A percentile compares a stretch with the other conserved stretches of the same genome.
Evolutionary conservation across 1,140 invertebrate genomes (phyloP).

Genomic region (Varroa destructor): DNA sequence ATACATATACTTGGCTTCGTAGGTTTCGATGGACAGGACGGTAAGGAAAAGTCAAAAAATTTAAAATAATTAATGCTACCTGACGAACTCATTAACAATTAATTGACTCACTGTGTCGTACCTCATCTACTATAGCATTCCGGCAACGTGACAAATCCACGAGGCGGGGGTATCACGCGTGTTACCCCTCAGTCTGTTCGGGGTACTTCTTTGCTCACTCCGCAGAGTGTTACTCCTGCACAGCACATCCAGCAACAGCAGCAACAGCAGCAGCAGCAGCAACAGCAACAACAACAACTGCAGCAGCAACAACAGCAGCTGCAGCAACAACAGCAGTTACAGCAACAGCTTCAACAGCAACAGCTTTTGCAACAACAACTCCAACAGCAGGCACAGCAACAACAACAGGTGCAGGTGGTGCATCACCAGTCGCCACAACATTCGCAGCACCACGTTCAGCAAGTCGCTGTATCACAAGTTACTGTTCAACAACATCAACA

Average conservation of each 20-base stretch:
- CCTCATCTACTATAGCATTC: too few relatives aligned
- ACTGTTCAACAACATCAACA: too few relatives aligned
- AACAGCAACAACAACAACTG: neutral
- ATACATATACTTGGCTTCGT: too few relatives aligned
- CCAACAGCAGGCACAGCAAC: neutral
- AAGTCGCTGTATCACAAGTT: too few relatives aligned
- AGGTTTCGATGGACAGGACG: too few relatives aligned
- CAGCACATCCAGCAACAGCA: slow-evolving; percentile 21
- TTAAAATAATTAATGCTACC: too few relatives aligned
- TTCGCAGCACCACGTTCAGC: too few relatives aligned
- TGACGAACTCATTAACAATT: too few relatives aligned
- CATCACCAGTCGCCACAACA: too few relatives aligned
- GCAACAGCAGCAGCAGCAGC: slow-evolving; percentile 16
- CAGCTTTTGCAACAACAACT: slow-evolving; percentile 11
- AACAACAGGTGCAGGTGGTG: too few relatives aligned
- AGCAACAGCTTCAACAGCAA: slow-evolving; percentile 2
- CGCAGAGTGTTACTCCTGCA: slow-evolving; percentile 9
- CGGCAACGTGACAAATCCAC: neutral
- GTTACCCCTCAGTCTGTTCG: slow-evolving; percentile 23
- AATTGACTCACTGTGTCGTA: too few relatives aligned
- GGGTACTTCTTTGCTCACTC: slow-evolving; percentile 16
- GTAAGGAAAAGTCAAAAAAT: too few relatives aligned
- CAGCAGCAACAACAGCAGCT: neutral
- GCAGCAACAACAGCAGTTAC: neutral
- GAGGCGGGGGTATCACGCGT: slow-evolving; percentile 19